A percentile compares a stretch with the other conserved stretches of the same genome.
These are phyloP conservation scores for Spodoptera littoralis DNA, from an alignment of 2,888 invertebrate genomes.

Conservation along the genomic window DNA sequence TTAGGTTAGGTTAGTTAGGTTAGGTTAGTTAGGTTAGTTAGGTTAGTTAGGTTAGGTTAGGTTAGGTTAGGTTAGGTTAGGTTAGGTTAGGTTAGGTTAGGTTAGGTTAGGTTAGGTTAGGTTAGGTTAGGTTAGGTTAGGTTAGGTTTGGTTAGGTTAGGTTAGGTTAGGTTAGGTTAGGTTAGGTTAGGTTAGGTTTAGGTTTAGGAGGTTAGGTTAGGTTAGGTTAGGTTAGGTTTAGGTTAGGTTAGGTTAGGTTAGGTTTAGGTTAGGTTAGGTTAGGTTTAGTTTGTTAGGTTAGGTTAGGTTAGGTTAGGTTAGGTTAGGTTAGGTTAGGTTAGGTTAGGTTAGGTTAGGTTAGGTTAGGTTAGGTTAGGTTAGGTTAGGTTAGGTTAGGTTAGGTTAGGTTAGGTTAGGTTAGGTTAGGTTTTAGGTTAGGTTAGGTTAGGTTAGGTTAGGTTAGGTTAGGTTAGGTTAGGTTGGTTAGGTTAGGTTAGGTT, in stretches of 20 bases:
- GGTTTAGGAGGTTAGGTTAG: conserved; percentile 22
- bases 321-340: conserved; percentile 32
- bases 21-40: conserved; percentile 44
- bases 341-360: conserved; percentile 29
- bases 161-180: conserved; percentile 25
- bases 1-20: conserved; percentile 44
- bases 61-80: conserved; percentile 35
- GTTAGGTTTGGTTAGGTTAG: conserved; percentile 22
- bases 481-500: too few species aligned
- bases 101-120: conserved; percentile 26
- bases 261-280: conserved; percentile 46
- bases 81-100: conserved; percentile 23
- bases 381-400: conserved; percentile 45
- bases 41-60: conserved; percentile 37
- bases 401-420: conserved; percentile 45
- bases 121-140: conserved; percentile 23
- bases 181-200: conserved; percentile 26
- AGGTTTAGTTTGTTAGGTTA: conserved; percentile 38
- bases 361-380: conserved; percentile 33
- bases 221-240: conserved; percentile 25
- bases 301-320: conserved; percentile 35
- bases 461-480: too few species aligned
- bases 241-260: conserved; percentile 32
- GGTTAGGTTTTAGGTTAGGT: conserved; percentile 32
- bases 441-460: too few species aligned